These are phyloP conservation scores for Mayetiola destructor DNA, from an alignment of 2,888 invertebrate genomes.

Conservation along the genomic window DNA sequence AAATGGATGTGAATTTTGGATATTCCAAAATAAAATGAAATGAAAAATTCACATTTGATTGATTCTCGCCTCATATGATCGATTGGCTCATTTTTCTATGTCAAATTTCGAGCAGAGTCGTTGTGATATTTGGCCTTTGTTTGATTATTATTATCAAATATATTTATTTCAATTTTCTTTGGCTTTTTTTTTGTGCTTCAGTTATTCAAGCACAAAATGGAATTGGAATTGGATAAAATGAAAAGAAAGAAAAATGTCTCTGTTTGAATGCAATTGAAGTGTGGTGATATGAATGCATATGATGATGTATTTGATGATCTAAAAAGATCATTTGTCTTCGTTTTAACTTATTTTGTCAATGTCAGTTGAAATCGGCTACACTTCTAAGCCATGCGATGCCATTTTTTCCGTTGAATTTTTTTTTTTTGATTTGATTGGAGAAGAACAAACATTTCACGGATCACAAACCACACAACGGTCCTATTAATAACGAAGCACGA, in stretches of 20 bases:
- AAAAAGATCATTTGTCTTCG: conserved; percentile 8
- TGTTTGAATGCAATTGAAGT: neutral
- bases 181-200: neutral
- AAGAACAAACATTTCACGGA: neutral
- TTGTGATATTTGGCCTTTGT: too few relatives aligned
- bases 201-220: neutral
- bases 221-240: neutral
- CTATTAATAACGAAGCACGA: neutral
- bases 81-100: conserved; percentile 10
- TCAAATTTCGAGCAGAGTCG: too few relatives aligned
- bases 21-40: neutral
- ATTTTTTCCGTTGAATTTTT: neutral
- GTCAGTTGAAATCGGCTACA: neutral
- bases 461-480: conserved; percentile 3
- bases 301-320: neutral
- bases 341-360: conserved; percentile 7
- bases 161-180: too few relatives aligned
- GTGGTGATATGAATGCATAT: neutral
- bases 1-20: too few relatives aligned
- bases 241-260: neutral
- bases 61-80: conserved; percentile 9
- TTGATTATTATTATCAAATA: too few relatives aligned
- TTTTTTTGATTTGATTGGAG: neutral
- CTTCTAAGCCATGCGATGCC: too few relatives aligned
- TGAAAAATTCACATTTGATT: neutral